These are phyloP conservation scores for Agonum fuliginosum DNA, from an alignment of 2,888 invertebrate species.

Conservation along the genomic window DNA sequence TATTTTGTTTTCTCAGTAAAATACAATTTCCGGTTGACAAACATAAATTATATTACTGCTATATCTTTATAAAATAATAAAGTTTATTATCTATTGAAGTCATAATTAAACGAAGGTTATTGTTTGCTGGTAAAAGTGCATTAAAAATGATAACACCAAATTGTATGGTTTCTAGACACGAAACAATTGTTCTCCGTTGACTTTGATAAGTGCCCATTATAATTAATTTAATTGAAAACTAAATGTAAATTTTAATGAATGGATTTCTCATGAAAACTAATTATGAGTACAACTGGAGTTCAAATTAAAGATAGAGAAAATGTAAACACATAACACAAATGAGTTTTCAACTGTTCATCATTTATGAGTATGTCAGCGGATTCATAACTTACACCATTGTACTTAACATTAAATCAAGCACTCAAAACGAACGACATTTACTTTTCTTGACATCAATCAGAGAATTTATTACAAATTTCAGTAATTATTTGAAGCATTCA, in stretches of 20 bases:
- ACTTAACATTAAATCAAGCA: not conserved
- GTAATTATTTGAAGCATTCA: no score
- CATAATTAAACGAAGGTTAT: not conserved
- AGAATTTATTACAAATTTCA: no score
- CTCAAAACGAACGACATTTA: no score
- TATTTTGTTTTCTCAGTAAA: no score
- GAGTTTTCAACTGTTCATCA: not conserved
- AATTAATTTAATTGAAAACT: conserved; percentile 17
- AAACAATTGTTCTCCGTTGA: conserved; percentile 9
- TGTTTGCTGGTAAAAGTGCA: not conserved
- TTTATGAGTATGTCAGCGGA: not conserved
- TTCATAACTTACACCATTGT: not conserved
- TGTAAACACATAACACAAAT: conserved; percentile 17
- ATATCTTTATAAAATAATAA: no score
- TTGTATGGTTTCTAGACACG: conserved; percentile 12
- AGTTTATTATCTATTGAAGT: no score
- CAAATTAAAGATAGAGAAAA: conserved; percentile 1
- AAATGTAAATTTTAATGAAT: conserved; percentile 19
- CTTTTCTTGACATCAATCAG: no score
- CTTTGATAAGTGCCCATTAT: conserved; percentile 11
- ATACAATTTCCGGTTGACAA: no score
- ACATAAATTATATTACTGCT: no score
- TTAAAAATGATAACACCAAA: not conserved
- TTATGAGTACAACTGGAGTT: not conserved
- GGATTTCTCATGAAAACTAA: conserved; percentile 22